Evolutionary conservation across 2,113 vertebrate genomes (phyloP), one percentile per base, ranked within the genome.

Genomic region (Caranx melampygus): DNA sequence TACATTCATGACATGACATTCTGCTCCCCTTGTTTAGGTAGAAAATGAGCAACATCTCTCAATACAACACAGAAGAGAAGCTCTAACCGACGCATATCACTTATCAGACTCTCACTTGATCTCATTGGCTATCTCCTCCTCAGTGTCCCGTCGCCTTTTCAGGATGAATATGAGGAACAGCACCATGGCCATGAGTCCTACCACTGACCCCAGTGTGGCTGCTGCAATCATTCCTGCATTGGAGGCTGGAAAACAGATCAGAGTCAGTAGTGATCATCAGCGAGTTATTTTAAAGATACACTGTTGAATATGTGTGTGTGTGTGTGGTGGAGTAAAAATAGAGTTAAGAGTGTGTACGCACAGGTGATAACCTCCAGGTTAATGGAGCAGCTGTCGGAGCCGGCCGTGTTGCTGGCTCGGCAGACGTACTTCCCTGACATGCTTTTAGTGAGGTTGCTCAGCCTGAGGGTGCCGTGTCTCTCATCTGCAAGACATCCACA

Each of bases 401-500:
- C 97, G 6, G 95, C 96, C 0, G 81, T 88, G 89, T 97, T 98
- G 87, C 90, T 93, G 73, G 96, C 95, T 20, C 86, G 92, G 91
- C 97, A 98, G 73, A 95, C 75, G 68, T 97, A 98, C 80, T 95
- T 93, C 75, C 97, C 97, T 0, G 96, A 96, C 95, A 96, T 96
- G 82, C 92, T 92, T 37, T 91, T 90, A 31, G 95, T 96, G 77
- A 98, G 93, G 90, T 97, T 98, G 72, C 79, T 96, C 49, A 97
- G 92, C 26, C 75, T 91, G 79, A 98, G 93, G 47, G 93, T 96
- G 54, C 97, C 97, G 20, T 86, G 94, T 72, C 81, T 72, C 61
- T 90, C 88, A 81, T 97, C 97, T 98, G 94, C 65, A 92, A 90
- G 61, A 69, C 59, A 76, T 70, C 49, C 58, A 71, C 66, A 75